These are phyloP conservation scores for Sepioteuthis lessoniana DNA, from an alignment of 2,888 invertebrate species.

Conservation along the genomic window DNA sequence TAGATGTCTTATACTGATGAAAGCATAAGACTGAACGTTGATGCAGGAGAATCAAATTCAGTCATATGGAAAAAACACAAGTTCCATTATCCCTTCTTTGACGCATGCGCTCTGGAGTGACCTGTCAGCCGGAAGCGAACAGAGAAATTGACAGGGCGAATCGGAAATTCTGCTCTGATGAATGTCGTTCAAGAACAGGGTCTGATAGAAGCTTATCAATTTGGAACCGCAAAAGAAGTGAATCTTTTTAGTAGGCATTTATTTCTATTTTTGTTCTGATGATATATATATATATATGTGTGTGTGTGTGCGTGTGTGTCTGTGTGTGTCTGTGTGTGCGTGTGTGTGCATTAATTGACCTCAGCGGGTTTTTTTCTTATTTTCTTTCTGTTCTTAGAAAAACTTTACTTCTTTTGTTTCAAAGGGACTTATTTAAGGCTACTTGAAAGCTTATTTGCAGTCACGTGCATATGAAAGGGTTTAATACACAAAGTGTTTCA, in stretches of 20 bases:
- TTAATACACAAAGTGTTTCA: too few species aligned
- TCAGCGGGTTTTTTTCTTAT: too few species aligned
- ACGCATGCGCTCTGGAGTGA: background rate
- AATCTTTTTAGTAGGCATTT: background rate
- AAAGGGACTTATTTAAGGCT: too few species aligned
- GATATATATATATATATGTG: too few species aligned
- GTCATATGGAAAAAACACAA: slow-evolving; percentile 33
- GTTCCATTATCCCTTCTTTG: background rate
- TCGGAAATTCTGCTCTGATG: slow-evolving; percentile 9
- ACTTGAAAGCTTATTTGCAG: too few species aligned
- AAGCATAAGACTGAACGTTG: background rate
- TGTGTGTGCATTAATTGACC: too few species aligned
- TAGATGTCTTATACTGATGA: background rate
- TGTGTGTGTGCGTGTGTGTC: too few species aligned
- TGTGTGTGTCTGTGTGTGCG: too few species aligned
- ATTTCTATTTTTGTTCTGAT: background rate
- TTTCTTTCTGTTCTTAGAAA: too few species aligned
- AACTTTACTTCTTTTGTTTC: too few species aligned
- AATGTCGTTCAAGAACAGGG: background rate
- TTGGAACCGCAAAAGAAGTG: background rate
- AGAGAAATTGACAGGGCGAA: background rate
- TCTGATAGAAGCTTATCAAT: background rate
- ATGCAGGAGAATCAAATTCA: background rate
- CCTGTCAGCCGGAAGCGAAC: slow-evolving; percentile 16
- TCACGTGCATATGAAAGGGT: too few species aligned